These are phyloP conservation scores for Aphidoletes aphidimyza DNA, from an alignment of 2,888 invertebrate species.

Conservation along the genomic window DNA sequence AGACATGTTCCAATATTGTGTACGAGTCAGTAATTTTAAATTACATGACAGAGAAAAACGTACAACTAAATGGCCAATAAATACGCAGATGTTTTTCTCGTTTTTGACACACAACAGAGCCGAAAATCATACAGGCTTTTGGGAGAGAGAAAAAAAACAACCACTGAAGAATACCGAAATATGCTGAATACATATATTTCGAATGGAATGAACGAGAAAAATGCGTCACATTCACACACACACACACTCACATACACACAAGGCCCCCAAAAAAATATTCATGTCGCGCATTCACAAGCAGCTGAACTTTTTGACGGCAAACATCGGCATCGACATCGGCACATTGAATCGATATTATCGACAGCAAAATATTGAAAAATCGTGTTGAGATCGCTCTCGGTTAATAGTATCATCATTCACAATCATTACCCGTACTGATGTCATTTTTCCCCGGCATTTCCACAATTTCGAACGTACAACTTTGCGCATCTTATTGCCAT, in stretches of 20 bases:
- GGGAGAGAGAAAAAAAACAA: background rate
- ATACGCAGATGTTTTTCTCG: background rate
- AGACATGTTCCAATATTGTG: background rate
- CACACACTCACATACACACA: background rate
- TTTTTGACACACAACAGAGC: too few relatives aligned
- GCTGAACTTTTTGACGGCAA: background rate
- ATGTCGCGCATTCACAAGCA: background rate
- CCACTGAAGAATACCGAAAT: background rate
- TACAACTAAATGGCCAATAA: slow-evolving; percentile 33
- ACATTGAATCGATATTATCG: slow-evolving; percentile 6
- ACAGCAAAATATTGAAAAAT: slow-evolving; percentile 20
- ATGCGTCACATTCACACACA: background rate
- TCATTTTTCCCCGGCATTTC: background rate
- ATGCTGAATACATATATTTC: background rate
- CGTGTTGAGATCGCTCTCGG: slow-evolving; percentile 1
- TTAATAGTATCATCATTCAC: slow-evolving; percentile 39
- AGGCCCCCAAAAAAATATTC: background rate
- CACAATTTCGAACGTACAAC: background rate
- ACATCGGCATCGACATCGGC: background rate
- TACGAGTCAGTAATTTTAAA: slow-evolving; percentile 24
- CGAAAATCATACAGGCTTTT: too few relatives aligned
- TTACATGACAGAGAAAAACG: background rate
- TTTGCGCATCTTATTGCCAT: background rate
- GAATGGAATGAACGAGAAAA: background rate
- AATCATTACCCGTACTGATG: slow-evolving; percentile 25